Percentiles rank a stretch among this genome's conserved stretches.
phyloP scores from a whole-genome alignment of 2,888 invertebrate species.

The Augochlorella aurata region DNA sequence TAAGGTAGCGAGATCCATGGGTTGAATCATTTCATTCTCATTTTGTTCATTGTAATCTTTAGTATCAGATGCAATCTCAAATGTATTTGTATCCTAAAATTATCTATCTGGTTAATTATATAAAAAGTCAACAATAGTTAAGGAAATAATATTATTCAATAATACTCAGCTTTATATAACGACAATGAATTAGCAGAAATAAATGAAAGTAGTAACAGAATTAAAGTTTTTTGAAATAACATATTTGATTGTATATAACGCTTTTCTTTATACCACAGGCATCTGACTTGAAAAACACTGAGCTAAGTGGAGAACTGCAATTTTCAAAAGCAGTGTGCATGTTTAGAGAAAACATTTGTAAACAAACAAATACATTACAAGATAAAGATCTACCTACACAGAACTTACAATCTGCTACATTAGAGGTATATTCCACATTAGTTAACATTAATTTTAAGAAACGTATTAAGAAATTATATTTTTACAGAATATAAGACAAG shows the following conservation, averaged over 20 bases:
- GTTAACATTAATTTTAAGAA: neutral
- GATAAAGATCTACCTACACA: constrained; percentile 79
- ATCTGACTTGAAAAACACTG: constrained; percentile 86
- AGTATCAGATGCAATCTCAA: constrained; percentile 75
- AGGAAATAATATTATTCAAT: constrained; percentile 10
- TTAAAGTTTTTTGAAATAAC: constrained; percentile 15
- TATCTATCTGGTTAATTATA: constrained; percentile 59
- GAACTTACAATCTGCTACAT: constrained; percentile 68
- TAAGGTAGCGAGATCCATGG: constrained; percentile 69
- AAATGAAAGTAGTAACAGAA: constrained; percentile 30
- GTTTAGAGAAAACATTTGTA: constrained; percentile 81
- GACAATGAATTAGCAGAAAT: constrained; percentile 31
- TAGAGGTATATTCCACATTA: constrained; percentile 63
- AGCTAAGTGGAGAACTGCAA: constrained; percentile 86
- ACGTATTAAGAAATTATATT: constrained; percentile 4
- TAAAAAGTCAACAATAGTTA: neutral
- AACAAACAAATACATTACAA: constrained; percentile 22
- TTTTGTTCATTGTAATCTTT: constrained; percentile 78
- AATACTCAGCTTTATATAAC: constrained; percentile 63
- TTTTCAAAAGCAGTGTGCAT: constrained; percentile 86
- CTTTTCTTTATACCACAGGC: constrained; percentile 83
- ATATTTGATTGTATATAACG: constrained; percentile 23
- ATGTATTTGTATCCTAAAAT: constrained; percentile 67
- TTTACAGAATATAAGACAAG: constrained; percentile 76
- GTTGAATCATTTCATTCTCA: constrained; percentile 81